Evolutionary conservation across 2,113 vertebrate genomes (phyloP).

Genomic region (Orthonyx spaldingii): DNA sequence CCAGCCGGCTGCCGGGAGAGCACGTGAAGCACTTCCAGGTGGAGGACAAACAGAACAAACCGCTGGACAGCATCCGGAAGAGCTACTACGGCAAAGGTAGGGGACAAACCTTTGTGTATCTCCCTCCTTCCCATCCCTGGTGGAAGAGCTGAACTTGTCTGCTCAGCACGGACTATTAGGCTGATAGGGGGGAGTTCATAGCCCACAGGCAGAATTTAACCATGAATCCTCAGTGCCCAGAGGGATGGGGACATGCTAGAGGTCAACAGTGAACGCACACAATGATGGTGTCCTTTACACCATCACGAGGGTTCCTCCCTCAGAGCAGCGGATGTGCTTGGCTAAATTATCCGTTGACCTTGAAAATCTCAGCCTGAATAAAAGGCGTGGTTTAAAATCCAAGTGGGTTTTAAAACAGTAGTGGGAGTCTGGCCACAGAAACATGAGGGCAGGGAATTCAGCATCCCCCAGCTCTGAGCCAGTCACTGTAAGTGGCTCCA

Average conservation of each 20-base stretch:
- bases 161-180: neutral
- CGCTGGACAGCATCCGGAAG: conserved; percentile 85
- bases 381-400: neutral
- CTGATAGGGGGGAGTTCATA: neutral
- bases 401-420: neutral
- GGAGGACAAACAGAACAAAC: conserved; percentile 83
- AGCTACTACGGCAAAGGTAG: conserved; percentile 86
- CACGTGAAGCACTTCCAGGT: conserved; percentile 80
- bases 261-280: neutral
- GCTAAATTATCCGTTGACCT: neutral
- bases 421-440: neutral
- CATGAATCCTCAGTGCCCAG: neutral
- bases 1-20: conserved; percentile 72
- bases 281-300: neutral
- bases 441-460: accelerated
- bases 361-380: neutral
- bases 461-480: accelerated
- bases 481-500: accelerated
- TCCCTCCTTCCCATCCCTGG: neutral
- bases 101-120: accelerated
- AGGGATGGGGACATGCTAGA: neutral
- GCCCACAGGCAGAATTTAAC: neutral
- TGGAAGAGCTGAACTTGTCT: neutral
- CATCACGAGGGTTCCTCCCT: accelerated
- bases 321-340: neutral